Base-by-base conservation (phyloP, 2,797 vertebrate species). In the Limnodromus scolopaceus region DNA sequence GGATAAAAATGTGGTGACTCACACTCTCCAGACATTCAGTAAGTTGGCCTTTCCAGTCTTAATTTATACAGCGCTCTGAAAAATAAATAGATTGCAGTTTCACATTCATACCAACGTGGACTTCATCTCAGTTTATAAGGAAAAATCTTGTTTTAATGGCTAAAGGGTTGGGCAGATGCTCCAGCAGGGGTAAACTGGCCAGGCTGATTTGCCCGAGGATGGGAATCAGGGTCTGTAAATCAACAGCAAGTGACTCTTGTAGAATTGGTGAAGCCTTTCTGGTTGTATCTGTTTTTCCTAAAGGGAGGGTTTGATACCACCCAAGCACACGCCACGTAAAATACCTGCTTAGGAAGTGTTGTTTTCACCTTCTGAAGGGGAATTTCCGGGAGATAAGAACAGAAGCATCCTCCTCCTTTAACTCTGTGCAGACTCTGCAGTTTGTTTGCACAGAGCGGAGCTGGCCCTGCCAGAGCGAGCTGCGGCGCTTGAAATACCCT, bases 31-130 rank as follows among this genome's bases (percentile, higher is more conserved):
- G 85, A 39, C 79, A 28, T 92, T 93, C 74, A 60, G 4, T 72
- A 89, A 92, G 30, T 57, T 89, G 84, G 49, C 76, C 49, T 77
- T 96, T 94, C 78, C 72, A 75, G 69, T 55, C 84, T 93, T 91
- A 61, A 92, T 51, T 88, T 93, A 65, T 75, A 24, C 41, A 78
- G 34, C 36, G 38, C 74, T 55, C 36, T 65, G 87, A 74, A 87
- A 91, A 95, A 71, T 64, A 93, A 91, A 89, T 46, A 87, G 57
- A 48, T 75, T 78, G 91, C 17, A 8, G 54, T 66, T 91, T 69
- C 22, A 19, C 54, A 41, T 91, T 76, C 19, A 24, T 71, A 39
- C 10, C 24, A 38, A 34, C 3, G 4, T 61, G 74, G 53, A 71
- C 89, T 48, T 85, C 45, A 8, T 41, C n/a, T 93, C 58, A 3